Percentiles rank a stretch among this genome's conserved stretches.
Evolutionary conservation across 2,797 vertebrate species (phyloP).

Genomic region (Sylvilagus floridanus): DNA sequence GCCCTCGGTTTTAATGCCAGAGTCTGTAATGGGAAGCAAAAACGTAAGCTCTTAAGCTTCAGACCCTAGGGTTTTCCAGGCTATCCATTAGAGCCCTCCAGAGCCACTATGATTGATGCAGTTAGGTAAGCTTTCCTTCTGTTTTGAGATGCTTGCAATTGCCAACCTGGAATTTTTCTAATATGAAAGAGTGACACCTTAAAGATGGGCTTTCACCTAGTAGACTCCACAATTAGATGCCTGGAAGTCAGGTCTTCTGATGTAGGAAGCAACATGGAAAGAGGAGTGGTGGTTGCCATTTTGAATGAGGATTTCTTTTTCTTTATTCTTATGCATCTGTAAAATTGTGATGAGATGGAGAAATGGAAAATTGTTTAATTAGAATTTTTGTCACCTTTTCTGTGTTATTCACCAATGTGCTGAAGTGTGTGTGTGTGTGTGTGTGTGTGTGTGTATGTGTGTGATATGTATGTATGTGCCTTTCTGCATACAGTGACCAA

Average conservation of each 20-base stretch:
- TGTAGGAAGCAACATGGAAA: background rate
- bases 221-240: background rate
- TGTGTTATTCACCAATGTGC: conserved; percentile 28
- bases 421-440: background rate
- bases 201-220: background rate
- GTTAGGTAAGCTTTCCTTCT: conserved; percentile 7
- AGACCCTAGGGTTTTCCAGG: background rate
- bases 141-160: conserved; percentile 45
- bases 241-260: background rate
- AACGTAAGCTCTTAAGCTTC: background rate
- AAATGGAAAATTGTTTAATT: conserved; percentile 34
- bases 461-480: too few species aligned
- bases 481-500: background rate
- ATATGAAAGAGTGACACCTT: conserved; percentile 34
- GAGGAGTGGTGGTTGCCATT: background rate
- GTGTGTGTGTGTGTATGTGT: background rate
- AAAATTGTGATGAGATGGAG: background rate
- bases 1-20: background rate
- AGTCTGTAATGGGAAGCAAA: background rate
- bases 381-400: background rate
- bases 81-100: background rate
- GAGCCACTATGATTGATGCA: conserved; percentile 38
- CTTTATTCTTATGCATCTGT: conserved; percentile 6
- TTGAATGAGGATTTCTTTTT: background rate
- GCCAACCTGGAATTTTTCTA: conserved; percentile 21